Evolutionary conservation across 2,113 vertebrate species (phyloP).

Genomic region (Coregonus clupeaformis): DNA sequence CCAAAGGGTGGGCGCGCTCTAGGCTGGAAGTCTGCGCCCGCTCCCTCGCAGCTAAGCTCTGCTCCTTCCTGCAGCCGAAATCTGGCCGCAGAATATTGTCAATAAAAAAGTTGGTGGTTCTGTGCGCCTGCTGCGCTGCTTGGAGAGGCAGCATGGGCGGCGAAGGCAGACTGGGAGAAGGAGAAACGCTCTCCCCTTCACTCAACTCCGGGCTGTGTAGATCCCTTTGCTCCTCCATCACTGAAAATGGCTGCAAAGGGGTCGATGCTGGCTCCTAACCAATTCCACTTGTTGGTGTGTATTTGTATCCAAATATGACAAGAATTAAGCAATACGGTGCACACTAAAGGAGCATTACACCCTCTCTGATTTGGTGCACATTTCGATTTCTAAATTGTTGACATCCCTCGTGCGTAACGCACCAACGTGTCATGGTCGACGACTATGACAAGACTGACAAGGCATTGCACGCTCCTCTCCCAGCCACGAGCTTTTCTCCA

Average conservation of each 20-base stretch:
- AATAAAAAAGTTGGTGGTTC: constrained; percentile 91
- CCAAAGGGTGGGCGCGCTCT: constrained; percentile 73
- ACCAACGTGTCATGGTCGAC: constrained; percentile 70
- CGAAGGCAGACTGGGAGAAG: constrained; percentile 69
- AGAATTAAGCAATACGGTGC: background rate
- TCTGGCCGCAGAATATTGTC: constrained; percentile 89
- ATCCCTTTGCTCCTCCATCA: constrained; percentile 75
- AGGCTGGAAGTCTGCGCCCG: constrained; percentile 70
- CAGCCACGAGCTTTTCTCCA: constrained; percentile 54
- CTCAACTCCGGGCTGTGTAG: constrained; percentile 68
- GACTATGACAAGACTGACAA: constrained; percentile 58
- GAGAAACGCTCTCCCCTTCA: constrained; percentile 76
- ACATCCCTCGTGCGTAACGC: constrained; percentile 50
- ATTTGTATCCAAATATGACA: constrained; percentile 44
- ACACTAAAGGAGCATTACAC: constrained; percentile 37
- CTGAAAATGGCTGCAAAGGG: constrained; percentile 33
- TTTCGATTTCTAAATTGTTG: constrained; percentile 42
- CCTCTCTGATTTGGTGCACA: constrained; percentile 21
- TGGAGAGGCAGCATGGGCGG: constrained; percentile 70
- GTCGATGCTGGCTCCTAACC: constrained; percentile 52
- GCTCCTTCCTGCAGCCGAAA: constrained; percentile 84
- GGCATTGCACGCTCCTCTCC: constrained; percentile 62
- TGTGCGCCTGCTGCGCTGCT: constrained; percentile 76
- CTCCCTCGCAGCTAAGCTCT: constrained; percentile 70
- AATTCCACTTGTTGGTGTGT: constrained; percentile 44